Percentiles rank a stretch among this genome's conserved stretches.
phyloP scores from a whole-genome alignment of 2,888 invertebrate genomes.

The Hoplodrina blanda region DNA sequence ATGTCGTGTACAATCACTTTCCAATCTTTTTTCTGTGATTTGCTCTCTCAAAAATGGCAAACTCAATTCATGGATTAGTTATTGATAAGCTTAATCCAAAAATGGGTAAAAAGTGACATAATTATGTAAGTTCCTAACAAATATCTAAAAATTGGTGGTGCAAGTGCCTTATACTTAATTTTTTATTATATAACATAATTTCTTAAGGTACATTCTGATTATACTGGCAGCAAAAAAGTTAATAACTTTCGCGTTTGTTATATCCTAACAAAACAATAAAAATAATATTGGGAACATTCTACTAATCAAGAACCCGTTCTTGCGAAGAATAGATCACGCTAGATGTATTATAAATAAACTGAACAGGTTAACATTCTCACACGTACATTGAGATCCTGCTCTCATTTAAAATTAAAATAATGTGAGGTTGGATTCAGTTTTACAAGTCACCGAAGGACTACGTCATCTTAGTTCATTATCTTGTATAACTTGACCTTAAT shows the following conservation, averaged over 20 bases:
- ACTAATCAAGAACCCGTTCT: constrained; percentile 11
- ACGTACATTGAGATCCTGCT: constrained; percentile 61
- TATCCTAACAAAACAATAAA: constrained; percentile 2
- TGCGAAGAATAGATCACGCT: constrained; percentile 48
- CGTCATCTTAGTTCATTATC: constrained; percentile 68
- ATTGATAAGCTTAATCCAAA: neutral
- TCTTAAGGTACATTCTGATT: too few species aligned
- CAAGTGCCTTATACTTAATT: constrained; percentile 10
- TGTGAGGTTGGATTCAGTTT: constrained; percentile 59
- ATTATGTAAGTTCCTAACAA: neutral
- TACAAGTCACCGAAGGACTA: constrained; percentile 68
- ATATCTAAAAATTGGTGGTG: constrained; percentile 9
- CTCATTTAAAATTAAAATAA: constrained; percentile 71
- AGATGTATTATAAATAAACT: constrained; percentile 57
- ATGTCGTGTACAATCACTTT: too few species aligned
- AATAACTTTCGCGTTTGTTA: neutral
- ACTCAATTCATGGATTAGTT: too few species aligned
- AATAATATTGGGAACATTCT: constrained; percentile 10
- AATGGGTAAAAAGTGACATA: neutral
- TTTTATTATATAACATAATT: too few species aligned
- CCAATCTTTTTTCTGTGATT: too few species aligned
- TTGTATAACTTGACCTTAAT: constrained; percentile 71
- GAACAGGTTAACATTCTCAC: constrained; percentile 67
- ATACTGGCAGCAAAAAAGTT: neutral
- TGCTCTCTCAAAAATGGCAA: too few species aligned